phyloP scores from a whole-genome alignment of 1,140 invertebrate genomes.

The Hestina assimilis region DNA sequence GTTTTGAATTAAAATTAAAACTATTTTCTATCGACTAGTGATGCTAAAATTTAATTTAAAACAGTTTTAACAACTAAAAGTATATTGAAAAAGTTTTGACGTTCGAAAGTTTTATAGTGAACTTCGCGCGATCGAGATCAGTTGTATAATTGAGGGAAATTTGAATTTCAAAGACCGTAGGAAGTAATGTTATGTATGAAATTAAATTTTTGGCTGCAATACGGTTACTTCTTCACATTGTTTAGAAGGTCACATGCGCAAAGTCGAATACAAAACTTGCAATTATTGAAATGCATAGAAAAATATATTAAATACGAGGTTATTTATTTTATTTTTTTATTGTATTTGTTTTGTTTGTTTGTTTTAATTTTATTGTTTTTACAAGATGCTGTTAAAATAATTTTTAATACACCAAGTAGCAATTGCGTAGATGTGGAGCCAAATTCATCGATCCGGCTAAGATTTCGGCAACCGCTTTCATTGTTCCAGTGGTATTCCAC shows the following conservation, averaged over 20 bases:
- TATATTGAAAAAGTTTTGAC: not conserved
- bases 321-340: not conserved
- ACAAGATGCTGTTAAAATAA: not conserved
- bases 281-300: not conserved
- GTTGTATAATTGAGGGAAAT: not conserved
- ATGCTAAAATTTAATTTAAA: not conserved
- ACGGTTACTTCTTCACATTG: not conserved
- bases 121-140: not conserved
- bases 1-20: not conserved
- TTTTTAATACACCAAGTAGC: not conserved
- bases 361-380: not conserved
- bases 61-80: not conserved
- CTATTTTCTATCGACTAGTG: not conserved
- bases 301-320: not conserved
- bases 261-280: not conserved
- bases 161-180: not conserved
- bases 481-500: slow-evolving; percentile 12
- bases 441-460: slow-evolving; percentile 40
- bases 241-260: slow-evolving; percentile 4
- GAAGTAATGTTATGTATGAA: not conserved
- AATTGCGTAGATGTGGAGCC: slow-evolving; percentile 24
- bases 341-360: not conserved
- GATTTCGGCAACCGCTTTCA: slow-evolving; percentile 27
- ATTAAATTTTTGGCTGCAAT: not conserved
- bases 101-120: not conserved